These are phyloP conservation scores for Lasiurus cinereus DNA, from an alignment of 2,113 vertebrate genomes.

Conservation along the genomic window DNA sequence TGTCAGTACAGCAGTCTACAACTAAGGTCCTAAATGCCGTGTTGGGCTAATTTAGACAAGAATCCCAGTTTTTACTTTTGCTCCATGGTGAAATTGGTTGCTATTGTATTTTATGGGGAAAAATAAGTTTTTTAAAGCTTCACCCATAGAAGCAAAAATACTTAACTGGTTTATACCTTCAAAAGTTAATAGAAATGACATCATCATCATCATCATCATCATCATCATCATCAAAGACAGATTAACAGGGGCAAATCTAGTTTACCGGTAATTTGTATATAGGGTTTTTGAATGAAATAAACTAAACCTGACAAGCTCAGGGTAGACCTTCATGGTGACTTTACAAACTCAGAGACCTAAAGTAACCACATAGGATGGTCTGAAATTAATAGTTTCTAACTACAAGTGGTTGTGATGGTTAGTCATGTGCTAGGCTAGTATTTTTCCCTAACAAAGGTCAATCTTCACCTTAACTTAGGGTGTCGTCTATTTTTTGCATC, in stretches of 20 bases:
- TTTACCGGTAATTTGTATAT: background rate
- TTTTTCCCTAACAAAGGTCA: too few relatives aligned
- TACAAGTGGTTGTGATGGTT: too few relatives aligned
- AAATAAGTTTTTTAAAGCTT: conserved; percentile 96
- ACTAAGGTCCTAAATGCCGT: conserved; percentile 91
- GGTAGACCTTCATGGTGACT: too few relatives aligned
- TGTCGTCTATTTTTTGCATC: too few relatives aligned
- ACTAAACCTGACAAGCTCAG: too few relatives aligned
- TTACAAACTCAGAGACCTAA: too few relatives aligned
- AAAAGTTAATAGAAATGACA: conserved; percentile 89
- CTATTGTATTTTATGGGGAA: conserved; percentile 94
- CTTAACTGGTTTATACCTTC: conserved; percentile 95
- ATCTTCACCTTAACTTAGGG: too few relatives aligned
- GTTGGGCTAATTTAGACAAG: conserved; percentile 93
- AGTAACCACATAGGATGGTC: too few relatives aligned
- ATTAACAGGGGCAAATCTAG: background rate
- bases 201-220: conserved; percentile 71
- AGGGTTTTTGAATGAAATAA: background rate
- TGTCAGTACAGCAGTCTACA: conserved; percentile 94
- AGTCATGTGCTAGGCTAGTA: too few relatives aligned
- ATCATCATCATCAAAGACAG: too few relatives aligned
- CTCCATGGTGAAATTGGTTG: conserved; percentile 94
- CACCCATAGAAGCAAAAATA: conserved; percentile 95
- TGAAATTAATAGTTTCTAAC: too few relatives aligned
- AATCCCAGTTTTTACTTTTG: conserved; percentile 96